Evolutionary conservation across 2,888 invertebrate genomes (phyloP), one percentile per base, ranked within the genome.

Genomic region (Ethmia dodecea): DNA sequence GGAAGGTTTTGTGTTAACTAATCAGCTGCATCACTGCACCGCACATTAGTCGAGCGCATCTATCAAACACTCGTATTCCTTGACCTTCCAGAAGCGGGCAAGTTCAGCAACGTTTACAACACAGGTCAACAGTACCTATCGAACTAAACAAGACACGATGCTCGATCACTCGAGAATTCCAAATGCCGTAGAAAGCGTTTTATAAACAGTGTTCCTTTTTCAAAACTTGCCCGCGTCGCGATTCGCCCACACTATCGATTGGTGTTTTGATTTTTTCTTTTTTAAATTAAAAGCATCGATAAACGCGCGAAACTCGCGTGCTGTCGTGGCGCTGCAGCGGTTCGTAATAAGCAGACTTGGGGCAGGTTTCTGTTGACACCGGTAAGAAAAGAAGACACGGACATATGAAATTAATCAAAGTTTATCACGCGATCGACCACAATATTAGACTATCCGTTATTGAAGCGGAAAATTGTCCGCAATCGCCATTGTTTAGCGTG

Each of bases 301-400:
- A 55, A 32, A 41, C 47, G 49, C 57, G 56, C 49, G 52, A n/a
- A n/a, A n/a, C n/a, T n/a, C 31, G 61, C 76, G 75, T 76, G 77
- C 60, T 61, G 49, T 56, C 72, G 59, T 69, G 59, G 35, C 75
- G 69, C 57, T 68, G 71, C 66, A 63, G 52, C 59, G 60, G 58
- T 60, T 65, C 62, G 62, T 55, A 76, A 71, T 77, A 73, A 69
- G 49, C 45, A 32, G 45, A 54, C n/a, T n/a, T n/a, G n/a, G 39
- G 30, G 33, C 35, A 31, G 22, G 35, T 29, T 39, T 40, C 14
- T 32, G 34, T 31, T 31, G 33, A 15, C 31, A 28, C 25, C 26
- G 28, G 16, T 12, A 24, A 16, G 38, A 35, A 43, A 34, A 39
- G 37, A 40, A 43, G 37, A 36, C 34, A 33, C 32, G 29, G 32